Evolutionary conservation across 30 jellyfish, hydroid and myxozoan genomes (phyloP).

Genomic region (Aurelia coerulea): DNA sequence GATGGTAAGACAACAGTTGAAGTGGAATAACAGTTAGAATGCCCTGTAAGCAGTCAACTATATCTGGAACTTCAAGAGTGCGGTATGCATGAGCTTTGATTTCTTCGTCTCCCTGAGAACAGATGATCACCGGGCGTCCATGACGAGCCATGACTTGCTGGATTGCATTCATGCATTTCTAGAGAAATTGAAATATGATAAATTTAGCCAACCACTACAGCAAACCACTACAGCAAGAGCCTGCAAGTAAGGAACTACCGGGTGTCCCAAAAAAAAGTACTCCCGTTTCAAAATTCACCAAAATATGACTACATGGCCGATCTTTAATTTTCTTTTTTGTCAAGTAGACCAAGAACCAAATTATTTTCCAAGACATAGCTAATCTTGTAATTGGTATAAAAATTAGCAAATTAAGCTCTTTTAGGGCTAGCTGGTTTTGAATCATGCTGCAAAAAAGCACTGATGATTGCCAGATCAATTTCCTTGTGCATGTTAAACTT

Average conservation of each 20-base stretch:
- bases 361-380: no score
- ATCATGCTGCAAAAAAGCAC: no score
- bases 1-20: constrained; percentile 91
- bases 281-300: no score
- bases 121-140: constrained; percentile 97
- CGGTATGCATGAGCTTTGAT: constrained; percentile 78
- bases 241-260: neutral
- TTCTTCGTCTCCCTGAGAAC: constrained; percentile 93
- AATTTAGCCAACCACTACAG: neutral
- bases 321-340: no score
- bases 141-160: constrained; percentile 98
- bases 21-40: constrained; percentile 96
- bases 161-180: constrained; percentile 99
- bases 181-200: neutral
- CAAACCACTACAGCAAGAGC: neutral
- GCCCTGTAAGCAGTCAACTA: constrained; percentile 98
- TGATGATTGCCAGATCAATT: no score
- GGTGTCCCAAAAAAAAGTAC: no score
- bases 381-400: no score
- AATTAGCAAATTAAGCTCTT: no score
- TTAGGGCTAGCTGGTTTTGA: no score
- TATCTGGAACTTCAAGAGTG: constrained; percentile 92
- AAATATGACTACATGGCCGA: no score
- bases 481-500: no score
- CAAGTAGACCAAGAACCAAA: no score